A percentile compares a stretch with the other conserved stretches of the same genome.
Evolutionary conservation across 2,113 vertebrate species (phyloP).

Genomic region (Oostethus manadensis): DNA sequence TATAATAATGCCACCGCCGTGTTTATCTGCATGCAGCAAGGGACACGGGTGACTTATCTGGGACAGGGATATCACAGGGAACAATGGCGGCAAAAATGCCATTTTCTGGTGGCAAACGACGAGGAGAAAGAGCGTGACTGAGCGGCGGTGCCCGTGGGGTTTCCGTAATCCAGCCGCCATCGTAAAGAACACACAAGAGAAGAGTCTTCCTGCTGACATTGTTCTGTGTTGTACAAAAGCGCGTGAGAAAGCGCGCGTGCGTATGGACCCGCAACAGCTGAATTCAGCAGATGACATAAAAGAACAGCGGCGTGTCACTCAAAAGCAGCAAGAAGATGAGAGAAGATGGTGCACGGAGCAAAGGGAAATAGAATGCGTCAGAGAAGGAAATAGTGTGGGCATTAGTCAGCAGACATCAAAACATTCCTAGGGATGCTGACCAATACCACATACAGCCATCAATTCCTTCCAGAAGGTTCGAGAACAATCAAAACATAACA

Average conservation of each 20-base stretch:
- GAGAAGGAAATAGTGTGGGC: not conserved
- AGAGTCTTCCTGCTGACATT: conserved; percentile 59
- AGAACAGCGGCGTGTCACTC: conserved; percentile 48
- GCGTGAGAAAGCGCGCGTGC: conserved; percentile 18
- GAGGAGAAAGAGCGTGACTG: conserved; percentile 48
- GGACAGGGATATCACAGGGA: conserved; percentile 63
- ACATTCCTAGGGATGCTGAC: too few relatives aligned
- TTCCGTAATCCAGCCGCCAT: conserved; percentile 52
- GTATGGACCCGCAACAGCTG: conserved; percentile 49
- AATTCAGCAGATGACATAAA: conserved; percentile 58
- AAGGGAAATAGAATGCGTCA: conserved; percentile 28
- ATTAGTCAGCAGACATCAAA: too few relatives aligned
- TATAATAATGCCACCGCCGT: conserved; percentile 19
- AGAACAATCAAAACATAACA: too few relatives aligned
- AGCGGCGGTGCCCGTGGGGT: conserved; percentile 62
- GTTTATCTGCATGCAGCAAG: conserved; percentile 31
- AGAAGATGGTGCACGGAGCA: conserved; percentile 17
- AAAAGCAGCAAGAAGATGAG: conserved; percentile 32
- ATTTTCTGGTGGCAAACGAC: conserved; percentile 56
- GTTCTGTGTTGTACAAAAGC: conserved; percentile 50
- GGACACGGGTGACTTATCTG: conserved; percentile 65
- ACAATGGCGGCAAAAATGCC: conserved; percentile 57
- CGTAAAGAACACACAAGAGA: conserved; percentile 46
- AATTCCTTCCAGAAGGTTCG: too few relatives aligned
- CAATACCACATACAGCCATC: too few relatives aligned